These are phyloP conservation scores for Formica selysi DNA, from an alignment of 1,140 invertebrate species.

Conservation along the genomic window DNA sequence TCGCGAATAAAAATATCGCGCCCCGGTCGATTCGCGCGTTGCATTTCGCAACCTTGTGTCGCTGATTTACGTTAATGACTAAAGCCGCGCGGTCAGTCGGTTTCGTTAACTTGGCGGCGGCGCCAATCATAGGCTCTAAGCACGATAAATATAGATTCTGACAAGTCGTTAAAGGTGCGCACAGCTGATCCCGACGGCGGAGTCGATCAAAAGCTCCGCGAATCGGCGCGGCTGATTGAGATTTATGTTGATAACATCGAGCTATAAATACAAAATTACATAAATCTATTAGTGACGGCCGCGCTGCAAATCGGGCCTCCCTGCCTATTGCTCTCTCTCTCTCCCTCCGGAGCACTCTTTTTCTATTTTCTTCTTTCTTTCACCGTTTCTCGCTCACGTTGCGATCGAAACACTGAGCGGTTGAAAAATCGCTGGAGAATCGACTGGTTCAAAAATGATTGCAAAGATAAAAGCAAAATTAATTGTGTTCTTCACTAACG, in stretches of 20 bases:
- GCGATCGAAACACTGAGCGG: background rate
- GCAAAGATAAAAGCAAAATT: slow-evolving; percentile 1
- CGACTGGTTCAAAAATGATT: background rate
- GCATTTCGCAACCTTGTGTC: slow-evolving; percentile 33
- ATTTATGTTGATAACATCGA: slow-evolving; percentile 71
- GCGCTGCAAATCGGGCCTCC: slow-evolving; percentile 43
- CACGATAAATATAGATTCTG: slow-evolving; percentile 74
- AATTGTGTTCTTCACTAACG: background rate
- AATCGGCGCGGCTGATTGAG: slow-evolving; percentile 69
- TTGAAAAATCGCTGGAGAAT: background rate
- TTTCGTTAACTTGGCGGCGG: slow-evolving; percentile 65
- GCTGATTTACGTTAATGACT: slow-evolving; percentile 74
- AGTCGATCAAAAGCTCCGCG: slow-evolving; percentile 63
- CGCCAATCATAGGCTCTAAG: slow-evolving; percentile 66
- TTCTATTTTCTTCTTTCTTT: background rate
- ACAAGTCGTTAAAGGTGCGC: slow-evolving; percentile 67
- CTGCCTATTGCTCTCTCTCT: slow-evolving; percentile 43
- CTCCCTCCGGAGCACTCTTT: background rate
- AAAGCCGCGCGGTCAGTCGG: slow-evolving; percentile 31
- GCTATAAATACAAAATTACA: slow-evolving; percentile 52
- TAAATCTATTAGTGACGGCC: slow-evolving; percentile 64
- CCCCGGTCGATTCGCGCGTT: slow-evolving; percentile 1
- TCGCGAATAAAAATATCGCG: slow-evolving; percentile 35
- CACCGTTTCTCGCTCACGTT: background rate
- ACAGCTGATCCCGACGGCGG: slow-evolving; percentile 39